Percentiles rank a stretch among this genome's conserved stretches.
Evolutionary conservation across 2,113 vertebrate genomes (phyloP).

Genomic region (Pseudopodoces humilis): DNA sequence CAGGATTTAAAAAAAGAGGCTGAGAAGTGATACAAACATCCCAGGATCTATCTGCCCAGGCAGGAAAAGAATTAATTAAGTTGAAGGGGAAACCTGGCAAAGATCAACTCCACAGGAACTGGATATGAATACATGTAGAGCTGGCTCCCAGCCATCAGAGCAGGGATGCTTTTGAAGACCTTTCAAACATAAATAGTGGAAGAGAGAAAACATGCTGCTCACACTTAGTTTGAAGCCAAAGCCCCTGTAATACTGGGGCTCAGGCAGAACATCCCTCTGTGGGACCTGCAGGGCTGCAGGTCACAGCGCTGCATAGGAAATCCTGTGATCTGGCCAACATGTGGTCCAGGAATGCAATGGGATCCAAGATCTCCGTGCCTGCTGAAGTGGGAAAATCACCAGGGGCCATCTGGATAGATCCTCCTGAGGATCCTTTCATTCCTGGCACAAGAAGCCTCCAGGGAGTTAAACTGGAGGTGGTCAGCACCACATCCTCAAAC

Average conservation of each 20-base stretch:
- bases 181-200: background rate
- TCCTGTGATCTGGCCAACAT: background rate
- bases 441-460: background rate
- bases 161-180: background rate
- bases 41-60: background rate
- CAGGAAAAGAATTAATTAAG: background rate
- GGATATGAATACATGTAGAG: background rate
- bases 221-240: background rate
- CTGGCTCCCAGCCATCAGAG: background rate
- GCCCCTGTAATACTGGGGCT: background rate
- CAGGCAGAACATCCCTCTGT: background rate
- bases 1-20: background rate
- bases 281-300: background rate
- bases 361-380: background rate
- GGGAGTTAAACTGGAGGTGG: background rate
- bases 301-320: background rate
- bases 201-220: background rate
- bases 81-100: background rate
- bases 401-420: background rate
- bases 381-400: background rate
- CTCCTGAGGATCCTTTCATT: background rate
- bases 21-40: background rate
- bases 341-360: background rate
- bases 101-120: background rate
- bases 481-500: fast-evolving